Base-by-base conservation (phyloP, 2,888 invertebrate species). In the Omphaloscelis lunosa region DNA sequence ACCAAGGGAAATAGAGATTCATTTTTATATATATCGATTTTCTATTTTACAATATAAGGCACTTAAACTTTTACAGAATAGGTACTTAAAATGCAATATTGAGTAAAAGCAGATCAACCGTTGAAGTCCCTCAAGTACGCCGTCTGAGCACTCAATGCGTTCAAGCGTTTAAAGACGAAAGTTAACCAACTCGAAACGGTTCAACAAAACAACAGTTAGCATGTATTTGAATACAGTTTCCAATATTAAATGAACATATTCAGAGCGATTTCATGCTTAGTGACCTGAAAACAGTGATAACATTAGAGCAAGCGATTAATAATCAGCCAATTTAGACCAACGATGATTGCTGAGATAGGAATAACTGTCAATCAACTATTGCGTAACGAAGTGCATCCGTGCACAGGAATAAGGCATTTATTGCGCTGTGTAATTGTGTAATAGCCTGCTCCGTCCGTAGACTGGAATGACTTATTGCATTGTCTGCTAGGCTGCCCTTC, bases 391-490 rank as follows among this genome's bases (percentile, higher is more conserved):
- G 20, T 63, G 62, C 76, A 80, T 76, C 73, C 63, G 63, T 56
- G 59, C 34, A 61, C 81, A 58, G 77, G 82, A 77, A 67, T 72
- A 63, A 12, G n/a, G 34, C 59, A 78, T 63, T 77, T 69, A 84
- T 72, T 66, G 58, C 20, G 20, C 59, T 62, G 39, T 72, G 59
- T 77, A 68, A 65, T 74, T 72, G 53, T 12, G 58, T 75, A 77
- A 70, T 75, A 56, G 53, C 23, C 65, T 65, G 56, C 27, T 23
- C 61, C 15, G 23, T 9, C 58, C 51, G 12, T 67, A 63, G 23
- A 58, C 41, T 20, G 39, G 34, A 59, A 65, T 41, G 53, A 29
- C 27, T 56, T 51, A 67, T 71, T 56, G n/a, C 63, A 67, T 58
- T 29, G 51, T 73, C 56, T 53, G 34, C n/a, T 56, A 39, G 29